Conservation (phyloP, 2,888 invertebrate species). For the Lysandra coridon region DNA sequence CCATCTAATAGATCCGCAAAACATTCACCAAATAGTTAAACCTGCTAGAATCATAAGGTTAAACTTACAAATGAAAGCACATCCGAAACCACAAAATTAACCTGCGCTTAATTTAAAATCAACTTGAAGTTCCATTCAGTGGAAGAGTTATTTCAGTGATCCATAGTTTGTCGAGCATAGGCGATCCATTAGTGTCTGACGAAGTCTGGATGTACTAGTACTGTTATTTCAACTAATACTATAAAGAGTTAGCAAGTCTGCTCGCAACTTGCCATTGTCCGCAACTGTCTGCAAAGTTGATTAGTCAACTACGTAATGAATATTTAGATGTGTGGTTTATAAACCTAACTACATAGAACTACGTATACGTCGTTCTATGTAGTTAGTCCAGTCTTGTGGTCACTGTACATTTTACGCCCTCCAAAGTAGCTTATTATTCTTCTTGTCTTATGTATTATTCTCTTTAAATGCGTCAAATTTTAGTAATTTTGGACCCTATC, state of each 20-base stretch:
- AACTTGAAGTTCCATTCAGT: constrained; percentile 32
- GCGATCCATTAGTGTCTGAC: constrained; percentile 69
- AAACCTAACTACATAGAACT: too few species aligned
- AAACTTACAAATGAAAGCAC: neutral
- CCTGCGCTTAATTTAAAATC: constrained; percentile 47
- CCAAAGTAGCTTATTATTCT: too few species aligned
- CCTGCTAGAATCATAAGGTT: neutral
- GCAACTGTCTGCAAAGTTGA: constrained; percentile 58
- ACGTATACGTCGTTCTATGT: neutral
- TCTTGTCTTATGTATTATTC: too few species aligned
- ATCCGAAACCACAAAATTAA: neutral
- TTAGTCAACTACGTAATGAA: constrained; percentile 46
- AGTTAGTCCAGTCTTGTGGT: neutral
- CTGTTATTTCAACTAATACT: constrained; percentile 72
- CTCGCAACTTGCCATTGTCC: constrained; percentile 65
- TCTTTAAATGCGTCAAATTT: too few species aligned
- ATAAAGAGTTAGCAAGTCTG: constrained; percentile 65
- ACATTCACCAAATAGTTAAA: neutral
- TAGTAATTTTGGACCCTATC: too few species aligned
- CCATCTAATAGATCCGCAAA: neutral
- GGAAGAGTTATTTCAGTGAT: constrained; percentile 66
- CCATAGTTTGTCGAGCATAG: constrained; percentile 67
- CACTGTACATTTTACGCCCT: too few species aligned
- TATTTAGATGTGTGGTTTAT: constrained; percentile 11
- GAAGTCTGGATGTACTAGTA: constrained; percentile 66